phyloP scores from a whole-genome alignment of 37 sponge, comb jelly and placozoan genomes.

The Theonella swinhoei region DNA sequence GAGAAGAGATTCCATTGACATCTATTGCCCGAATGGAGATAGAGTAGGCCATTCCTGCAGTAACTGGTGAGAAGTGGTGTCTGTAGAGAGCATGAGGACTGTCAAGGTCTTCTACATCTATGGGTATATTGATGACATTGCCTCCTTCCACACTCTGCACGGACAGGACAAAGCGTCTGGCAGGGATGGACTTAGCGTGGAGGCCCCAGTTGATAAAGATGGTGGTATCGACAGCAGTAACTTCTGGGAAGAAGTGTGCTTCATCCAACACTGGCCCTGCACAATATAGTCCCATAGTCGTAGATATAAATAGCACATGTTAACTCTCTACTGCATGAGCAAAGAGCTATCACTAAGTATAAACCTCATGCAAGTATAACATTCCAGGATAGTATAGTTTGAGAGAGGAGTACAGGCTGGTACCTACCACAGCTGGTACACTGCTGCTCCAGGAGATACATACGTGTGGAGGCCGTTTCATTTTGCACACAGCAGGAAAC shows the following conservation, averaged over 20 bases:
- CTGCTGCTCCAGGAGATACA: background rate
- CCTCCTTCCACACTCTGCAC: background rate
- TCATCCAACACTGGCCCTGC: background rate
- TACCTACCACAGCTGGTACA: background rate
- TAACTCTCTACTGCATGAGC: too few relatives aligned
- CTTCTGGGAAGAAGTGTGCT: background rate
- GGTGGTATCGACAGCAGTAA: background rate
- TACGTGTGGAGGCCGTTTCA: too few relatives aligned
- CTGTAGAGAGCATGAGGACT: background rate
- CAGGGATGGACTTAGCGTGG: background rate
- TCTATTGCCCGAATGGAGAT: background rate
- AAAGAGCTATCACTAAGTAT: too few relatives aligned
- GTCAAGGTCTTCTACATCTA: background rate
- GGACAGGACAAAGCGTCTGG: background rate
- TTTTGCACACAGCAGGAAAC: background rate
- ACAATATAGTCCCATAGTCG: too few relatives aligned
- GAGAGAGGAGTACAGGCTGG: too few relatives aligned
- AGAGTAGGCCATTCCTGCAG: background rate
- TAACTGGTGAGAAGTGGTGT: background rate
- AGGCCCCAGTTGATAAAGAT: background rate
- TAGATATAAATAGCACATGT: too few relatives aligned
- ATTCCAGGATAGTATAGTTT: too few relatives aligned
- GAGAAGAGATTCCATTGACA: background rate
- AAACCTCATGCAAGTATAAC: too few relatives aligned
- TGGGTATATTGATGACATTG: background rate